Conservation (phyloP, 2,113 vertebrate species). For the Callaeas wilsoni region DNA sequence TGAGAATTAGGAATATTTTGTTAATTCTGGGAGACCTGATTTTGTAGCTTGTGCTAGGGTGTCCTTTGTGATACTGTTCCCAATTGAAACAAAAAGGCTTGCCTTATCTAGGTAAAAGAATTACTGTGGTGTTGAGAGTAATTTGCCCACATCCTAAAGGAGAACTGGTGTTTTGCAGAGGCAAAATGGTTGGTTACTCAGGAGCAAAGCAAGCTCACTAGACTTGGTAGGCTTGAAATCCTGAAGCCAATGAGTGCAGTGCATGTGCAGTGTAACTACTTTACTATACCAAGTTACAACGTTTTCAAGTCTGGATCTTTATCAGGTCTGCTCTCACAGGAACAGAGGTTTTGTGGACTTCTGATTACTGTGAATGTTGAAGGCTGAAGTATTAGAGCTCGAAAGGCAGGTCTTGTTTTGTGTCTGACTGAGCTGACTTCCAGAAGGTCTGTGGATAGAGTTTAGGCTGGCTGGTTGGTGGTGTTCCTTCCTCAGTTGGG, state of each 20-base stretch:
- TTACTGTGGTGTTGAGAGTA: neutral
- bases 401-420: neutral
- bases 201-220: neutral
- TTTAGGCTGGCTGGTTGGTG: neutral
- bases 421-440: neutral
- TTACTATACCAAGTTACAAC: neutral
- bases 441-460: neutral
- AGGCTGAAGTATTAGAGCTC: neutral
- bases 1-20: conserved; percentile 54
- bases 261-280: neutral
- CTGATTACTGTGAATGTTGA: neutral
- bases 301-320: neutral
- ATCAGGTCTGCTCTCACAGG: neutral
- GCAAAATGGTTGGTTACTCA: neutral
- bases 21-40: conserved; percentile 35
- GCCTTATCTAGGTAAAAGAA: neutral
- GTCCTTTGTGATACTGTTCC: neutral
- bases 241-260: neutral
- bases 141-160: neutral
- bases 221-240: neutral
- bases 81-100: neutral
- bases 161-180: neutral
- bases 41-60: neutral
- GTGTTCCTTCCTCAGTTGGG: neutral
- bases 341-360: neutral